phyloP scores from a whole-genome alignment of 2,797 vertebrate genomes.

The Epinephelus awoara region DNA sequence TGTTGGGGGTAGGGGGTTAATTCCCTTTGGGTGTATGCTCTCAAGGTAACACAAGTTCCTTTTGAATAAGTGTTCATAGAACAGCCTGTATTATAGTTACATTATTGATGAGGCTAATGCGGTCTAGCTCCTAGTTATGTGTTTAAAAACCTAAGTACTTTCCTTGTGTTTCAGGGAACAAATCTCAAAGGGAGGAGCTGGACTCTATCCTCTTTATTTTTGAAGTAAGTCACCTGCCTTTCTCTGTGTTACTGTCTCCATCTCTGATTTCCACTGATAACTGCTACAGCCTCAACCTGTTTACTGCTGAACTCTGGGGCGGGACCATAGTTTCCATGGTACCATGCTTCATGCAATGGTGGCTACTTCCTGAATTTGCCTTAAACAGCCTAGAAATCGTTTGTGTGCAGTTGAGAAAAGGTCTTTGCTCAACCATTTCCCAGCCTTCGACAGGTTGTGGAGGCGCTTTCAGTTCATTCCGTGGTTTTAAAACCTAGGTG shows the following conservation, averaged over 20 bases:
- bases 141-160: conserved; percentile 42
- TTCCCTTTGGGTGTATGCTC: conserved; percentile 33
- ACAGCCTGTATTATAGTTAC: conserved; percentile 39
- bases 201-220: conserved; percentile 99
- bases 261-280: conserved; percentile 33
- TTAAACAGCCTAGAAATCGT: conserved; percentile 42
- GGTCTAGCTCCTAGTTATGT: conserved; percentile 36
- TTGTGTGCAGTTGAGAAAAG: conserved; percentile 19
- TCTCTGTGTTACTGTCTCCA: conserved; percentile 37
- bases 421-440: conserved; percentile 16
- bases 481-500: conserved; percentile 36
- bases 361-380: conserved; percentile 49
- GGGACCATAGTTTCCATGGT: conserved; percentile 63
- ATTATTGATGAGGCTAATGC: conserved; percentile 57
- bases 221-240: conserved; percentile 92
- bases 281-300: conserved; percentile 48
- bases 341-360: conserved; percentile 32
- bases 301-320: conserved; percentile 48
- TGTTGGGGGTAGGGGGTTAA: neutral
- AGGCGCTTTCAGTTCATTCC: neutral
- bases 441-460: neutral
- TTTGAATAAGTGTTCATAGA: conserved; percentile 34
- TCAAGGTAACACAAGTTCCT: conserved; percentile 34
- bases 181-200: conserved; percentile 99
- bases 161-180: conserved; percentile 92